These are phyloP conservation scores for Scaptomyza tumidula DNA, from an alignment of 2,888 invertebrate genomes.

Conservation along the genomic window DNA sequence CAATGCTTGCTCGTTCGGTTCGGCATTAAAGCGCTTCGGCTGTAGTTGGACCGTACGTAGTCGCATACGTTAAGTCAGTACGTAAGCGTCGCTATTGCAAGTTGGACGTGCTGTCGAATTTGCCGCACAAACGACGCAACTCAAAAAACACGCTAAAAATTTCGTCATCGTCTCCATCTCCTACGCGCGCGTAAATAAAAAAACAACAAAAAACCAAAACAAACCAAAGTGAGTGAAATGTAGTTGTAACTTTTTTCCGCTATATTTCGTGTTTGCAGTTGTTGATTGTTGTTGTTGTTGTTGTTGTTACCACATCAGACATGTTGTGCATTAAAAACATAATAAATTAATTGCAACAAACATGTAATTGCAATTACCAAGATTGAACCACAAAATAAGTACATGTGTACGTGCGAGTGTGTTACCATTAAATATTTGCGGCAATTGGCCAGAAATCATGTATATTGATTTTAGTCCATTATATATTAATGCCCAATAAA, in stretches of 20 bases:
- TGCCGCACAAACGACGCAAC: constrained; percentile 6
- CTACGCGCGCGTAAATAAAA: constrained; percentile 56
- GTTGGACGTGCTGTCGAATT: constrained; percentile 49
- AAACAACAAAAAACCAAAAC: constrained; percentile 50
- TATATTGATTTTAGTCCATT: constrained; percentile 71
- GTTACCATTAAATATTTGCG: constrained; percentile 52
- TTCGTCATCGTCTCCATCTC: constrained; percentile 58
- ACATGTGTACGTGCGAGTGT: constrained; percentile 13
- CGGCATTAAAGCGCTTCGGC: constrained; percentile 35
- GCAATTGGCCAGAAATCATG: constrained; percentile 56
- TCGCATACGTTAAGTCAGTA: constrained; percentile 55
- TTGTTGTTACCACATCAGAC: constrained; percentile 35
- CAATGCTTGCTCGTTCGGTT: constrained; percentile 26
- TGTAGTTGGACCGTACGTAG: constrained; percentile 33
- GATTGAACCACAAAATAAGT: constrained; percentile 58
- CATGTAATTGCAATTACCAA: constrained; percentile 68
- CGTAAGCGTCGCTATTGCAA: constrained; percentile 48
- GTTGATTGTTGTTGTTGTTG: not conserved
- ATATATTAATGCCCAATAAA: constrained; percentile 59
- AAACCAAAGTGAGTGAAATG: constrained; percentile 67
- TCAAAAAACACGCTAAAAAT: constrained; percentile 65
- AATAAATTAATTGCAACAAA: constrained; percentile 64
- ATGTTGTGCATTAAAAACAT: constrained; percentile 51
- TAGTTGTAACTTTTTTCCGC: constrained; percentile 23
- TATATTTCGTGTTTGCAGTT: constrained; percentile 12